Evolutionary conservation across 1,140 invertebrate genomes (phyloP).

Genomic region (Drosophila sucinea): DNA sequence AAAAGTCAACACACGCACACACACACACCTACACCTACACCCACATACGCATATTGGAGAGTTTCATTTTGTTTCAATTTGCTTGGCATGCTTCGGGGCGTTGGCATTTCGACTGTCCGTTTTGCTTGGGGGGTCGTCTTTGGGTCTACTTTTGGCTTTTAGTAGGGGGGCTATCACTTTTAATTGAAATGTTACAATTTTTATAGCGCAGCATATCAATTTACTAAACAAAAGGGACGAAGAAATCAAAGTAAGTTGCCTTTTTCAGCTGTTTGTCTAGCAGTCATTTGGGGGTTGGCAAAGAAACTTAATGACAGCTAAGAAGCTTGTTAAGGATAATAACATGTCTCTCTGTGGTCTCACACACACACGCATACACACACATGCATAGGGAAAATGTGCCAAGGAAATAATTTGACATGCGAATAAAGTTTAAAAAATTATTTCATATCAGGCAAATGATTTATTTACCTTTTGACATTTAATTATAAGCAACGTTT

Average conservation of each 20-base stretch:
- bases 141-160: slow-evolving; percentile 36
- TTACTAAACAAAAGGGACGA: slow-evolving; percentile 14
- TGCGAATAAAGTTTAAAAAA: background rate
- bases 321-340: slow-evolving; percentile 1
- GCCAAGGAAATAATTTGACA: background rate
- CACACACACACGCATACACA: background rate
- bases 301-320: slow-evolving; percentile 7
- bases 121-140: slow-evolving; percentile 39
- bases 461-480: background rate
- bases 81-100: slow-evolving; percentile 53
- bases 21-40: slow-evolving; percentile 29
- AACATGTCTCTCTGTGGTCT: background rate
- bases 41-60: slow-evolving; percentile 7
- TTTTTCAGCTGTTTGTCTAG: background rate
- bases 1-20: slow-evolving; percentile 42
- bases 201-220: slow-evolving; percentile 32
- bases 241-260: slow-evolving; percentile 8
- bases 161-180: slow-evolving; percentile 40
- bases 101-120: slow-evolving; percentile 29
- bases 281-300: background rate
- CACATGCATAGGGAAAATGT: background rate
- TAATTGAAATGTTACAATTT: slow-evolving; percentile 63
- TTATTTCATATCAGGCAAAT: background rate
- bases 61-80: slow-evolving; percentile 77
- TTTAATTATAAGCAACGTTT: background rate